These are phyloP conservation scores for Lepidochitona cinerea DNA, from an alignment of 2,888 invertebrate genomes.

Conservation along the genomic window DNA sequence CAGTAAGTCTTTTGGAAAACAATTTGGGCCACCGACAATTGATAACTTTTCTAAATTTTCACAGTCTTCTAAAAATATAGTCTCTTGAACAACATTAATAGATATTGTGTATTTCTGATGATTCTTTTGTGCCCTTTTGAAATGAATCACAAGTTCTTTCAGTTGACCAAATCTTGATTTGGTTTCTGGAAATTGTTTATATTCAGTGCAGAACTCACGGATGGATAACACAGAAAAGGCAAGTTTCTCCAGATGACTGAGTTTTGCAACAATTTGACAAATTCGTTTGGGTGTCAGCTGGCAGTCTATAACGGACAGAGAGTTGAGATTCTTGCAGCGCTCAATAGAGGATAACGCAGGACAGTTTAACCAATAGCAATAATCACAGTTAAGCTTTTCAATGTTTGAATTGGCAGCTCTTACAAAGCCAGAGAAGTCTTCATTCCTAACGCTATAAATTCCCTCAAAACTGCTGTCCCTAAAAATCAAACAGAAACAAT, in stretches of 20 bases:
- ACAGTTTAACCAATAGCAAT: constrained; percentile 62
- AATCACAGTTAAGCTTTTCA: constrained; percentile 54
- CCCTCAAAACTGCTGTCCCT: constrained; percentile 50
- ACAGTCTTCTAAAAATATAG: constrained; percentile 62
- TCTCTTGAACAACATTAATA: constrained; percentile 58
- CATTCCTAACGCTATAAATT: constrained; percentile 43
- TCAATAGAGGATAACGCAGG: constrained; percentile 43
- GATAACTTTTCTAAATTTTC: constrained; percentile 55
- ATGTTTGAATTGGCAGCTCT: constrained; percentile 39
- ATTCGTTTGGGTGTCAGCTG: constrained; percentile 54
- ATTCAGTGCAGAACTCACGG: constrained; percentile 58
- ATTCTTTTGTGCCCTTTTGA: constrained; percentile 47
- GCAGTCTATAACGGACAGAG: constrained; percentile 60
- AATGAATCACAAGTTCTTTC: constrained; percentile 55
- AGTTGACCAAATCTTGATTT: constrained; percentile 50
- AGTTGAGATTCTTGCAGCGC: constrained; percentile 51
- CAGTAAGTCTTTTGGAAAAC: constrained; percentile 59
- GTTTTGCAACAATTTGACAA: constrained; percentile 47
- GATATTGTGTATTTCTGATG: constrained; percentile 43
- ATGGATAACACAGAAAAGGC: constrained; percentile 60
- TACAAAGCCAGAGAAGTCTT: constrained; percentile 48
- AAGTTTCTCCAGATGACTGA: constrained; percentile 49
- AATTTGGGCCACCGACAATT: constrained; percentile 62
- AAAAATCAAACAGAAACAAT: constrained; percentile 30
- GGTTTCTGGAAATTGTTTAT: constrained; percentile 45